Evolutionary conservation across 2,888 invertebrate species (phyloP).

Genomic region (Cantharis flavilabris): DNA sequence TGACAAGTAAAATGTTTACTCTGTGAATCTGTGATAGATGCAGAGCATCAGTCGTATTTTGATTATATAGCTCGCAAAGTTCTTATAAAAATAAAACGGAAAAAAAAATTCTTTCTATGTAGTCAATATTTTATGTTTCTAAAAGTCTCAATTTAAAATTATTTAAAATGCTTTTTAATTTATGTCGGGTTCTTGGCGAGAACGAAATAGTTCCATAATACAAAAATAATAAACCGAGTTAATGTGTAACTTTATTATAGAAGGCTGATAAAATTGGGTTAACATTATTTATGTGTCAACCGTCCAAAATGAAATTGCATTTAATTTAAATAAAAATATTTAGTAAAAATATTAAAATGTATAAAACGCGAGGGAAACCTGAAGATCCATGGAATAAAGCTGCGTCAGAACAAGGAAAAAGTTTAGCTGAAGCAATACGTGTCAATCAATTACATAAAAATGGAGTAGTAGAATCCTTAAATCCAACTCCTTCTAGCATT

Average conservation of each 20-base stretch:
- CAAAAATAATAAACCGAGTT: neutral
- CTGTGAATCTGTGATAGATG: neutral
- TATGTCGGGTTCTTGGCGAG: neutral
- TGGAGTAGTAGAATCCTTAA: neutral
- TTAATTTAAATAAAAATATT: neutral
- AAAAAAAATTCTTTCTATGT: neutral
- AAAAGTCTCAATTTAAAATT: neutral
- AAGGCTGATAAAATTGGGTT: neutral
- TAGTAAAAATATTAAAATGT: slow-evolving; percentile 22
- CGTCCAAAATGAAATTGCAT: neutral
- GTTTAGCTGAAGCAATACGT: slow-evolving; percentile 31
- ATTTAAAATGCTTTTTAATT: neutral
- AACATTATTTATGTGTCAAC: neutral
- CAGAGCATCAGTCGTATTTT: neutral
- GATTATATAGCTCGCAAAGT: neutral
- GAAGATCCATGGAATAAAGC: slow-evolving; percentile 28
- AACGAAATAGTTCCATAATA: neutral
- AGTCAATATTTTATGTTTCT: neutral
- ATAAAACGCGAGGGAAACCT: slow-evolving; percentile 33
- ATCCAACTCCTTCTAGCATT: neutral
- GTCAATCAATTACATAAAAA: slow-evolving; percentile 30
- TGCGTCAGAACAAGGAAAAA: slow-evolving; percentile 18
- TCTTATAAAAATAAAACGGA: neutral
- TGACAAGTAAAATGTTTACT: neutral
- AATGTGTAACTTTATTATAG: neutral